A percentile compares a stretch with the other conserved stretches of the same genome.
These are phyloP conservation scores for Diadema setosum DNA, from an alignment of 35 echinoderm and acorn worm species.

Conservation along the genomic window DNA sequence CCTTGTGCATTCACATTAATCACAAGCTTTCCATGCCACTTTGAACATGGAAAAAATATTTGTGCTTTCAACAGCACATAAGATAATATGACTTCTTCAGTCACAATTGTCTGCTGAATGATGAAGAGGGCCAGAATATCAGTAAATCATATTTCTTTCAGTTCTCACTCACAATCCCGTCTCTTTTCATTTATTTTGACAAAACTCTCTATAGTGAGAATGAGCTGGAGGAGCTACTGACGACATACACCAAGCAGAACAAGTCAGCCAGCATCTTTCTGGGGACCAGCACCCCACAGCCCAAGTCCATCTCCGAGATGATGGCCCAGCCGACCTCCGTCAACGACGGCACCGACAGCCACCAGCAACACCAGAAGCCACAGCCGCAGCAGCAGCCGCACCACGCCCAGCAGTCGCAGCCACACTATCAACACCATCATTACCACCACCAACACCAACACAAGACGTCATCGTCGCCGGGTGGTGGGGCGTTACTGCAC, in stretches of 20 bases:
- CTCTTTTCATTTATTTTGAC: too few species aligned
- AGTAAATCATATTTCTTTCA: too few species aligned
- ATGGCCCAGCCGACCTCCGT: slow-evolving; percentile 32
- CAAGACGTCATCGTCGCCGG: background rate
- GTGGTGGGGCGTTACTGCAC: background rate
- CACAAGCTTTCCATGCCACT: too few species aligned
- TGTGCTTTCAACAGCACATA: too few species aligned
- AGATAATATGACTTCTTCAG: too few species aligned
- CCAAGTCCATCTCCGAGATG: slow-evolving; percentile 36
- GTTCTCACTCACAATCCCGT: too few species aligned
- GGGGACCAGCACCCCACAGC: slow-evolving; percentile 56
- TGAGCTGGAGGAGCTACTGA: slow-evolving; percentile 92
- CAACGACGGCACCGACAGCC: background rate
- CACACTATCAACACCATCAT: background rate
- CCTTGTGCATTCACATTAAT: too few species aligned
- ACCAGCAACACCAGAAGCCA: background rate
- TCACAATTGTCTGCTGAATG: too few species aligned
- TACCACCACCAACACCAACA: background rate
- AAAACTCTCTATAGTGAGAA: too few species aligned
- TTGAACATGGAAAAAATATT: too few species aligned
- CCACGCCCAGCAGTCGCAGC: background rate
- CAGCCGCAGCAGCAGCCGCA: background rate
- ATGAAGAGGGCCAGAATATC: too few species aligned
- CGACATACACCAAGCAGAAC: slow-evolving; percentile 94
- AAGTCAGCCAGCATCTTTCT: slow-evolving; percentile 99